phyloP scores from a whole-genome alignment of 2,797 vertebrate species.

The Phalloptychus januarius region DNA sequence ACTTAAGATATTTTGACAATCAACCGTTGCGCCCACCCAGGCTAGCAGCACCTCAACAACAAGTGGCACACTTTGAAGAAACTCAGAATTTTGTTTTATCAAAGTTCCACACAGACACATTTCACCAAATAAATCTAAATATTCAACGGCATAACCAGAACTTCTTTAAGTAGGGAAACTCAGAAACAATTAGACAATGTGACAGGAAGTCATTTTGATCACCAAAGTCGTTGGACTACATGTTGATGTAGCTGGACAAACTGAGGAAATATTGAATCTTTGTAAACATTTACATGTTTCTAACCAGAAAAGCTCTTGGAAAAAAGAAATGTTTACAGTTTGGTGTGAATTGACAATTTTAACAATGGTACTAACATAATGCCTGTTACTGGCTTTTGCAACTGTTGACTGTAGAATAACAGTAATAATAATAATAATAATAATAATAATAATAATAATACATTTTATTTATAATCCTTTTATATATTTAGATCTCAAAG shows the following conservation, averaged over 20 bases:
- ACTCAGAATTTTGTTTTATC: neutral
- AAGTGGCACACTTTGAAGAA: neutral
- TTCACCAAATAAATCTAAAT: slow-evolving; percentile 3
- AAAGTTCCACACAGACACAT: neutral
- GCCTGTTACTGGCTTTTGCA: too few species aligned
- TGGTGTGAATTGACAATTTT: too few species aligned
- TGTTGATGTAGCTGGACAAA: neutral
- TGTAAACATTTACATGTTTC: neutral
- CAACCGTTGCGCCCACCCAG: neutral
- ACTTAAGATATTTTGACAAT: neutral
- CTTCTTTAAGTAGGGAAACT: neutral
- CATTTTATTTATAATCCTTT: too few species aligned
- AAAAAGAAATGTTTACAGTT: neutral
- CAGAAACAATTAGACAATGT: neutral
- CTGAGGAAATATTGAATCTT: neutral
- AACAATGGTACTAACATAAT: too few species aligned
- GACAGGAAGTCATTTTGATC: neutral
- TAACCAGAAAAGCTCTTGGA: neutral
- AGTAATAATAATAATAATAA: too few species aligned
- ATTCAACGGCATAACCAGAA: neutral
- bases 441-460: too few species aligned
- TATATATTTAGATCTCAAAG: too few species aligned
- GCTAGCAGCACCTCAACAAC: neutral
- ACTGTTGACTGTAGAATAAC: too few species aligned
- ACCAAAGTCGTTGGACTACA: neutral